These are phyloP conservation scores for Apogon hyalosoma DNA, from an alignment of 2,797 vertebrate species.

Conservation along the genomic window DNA sequence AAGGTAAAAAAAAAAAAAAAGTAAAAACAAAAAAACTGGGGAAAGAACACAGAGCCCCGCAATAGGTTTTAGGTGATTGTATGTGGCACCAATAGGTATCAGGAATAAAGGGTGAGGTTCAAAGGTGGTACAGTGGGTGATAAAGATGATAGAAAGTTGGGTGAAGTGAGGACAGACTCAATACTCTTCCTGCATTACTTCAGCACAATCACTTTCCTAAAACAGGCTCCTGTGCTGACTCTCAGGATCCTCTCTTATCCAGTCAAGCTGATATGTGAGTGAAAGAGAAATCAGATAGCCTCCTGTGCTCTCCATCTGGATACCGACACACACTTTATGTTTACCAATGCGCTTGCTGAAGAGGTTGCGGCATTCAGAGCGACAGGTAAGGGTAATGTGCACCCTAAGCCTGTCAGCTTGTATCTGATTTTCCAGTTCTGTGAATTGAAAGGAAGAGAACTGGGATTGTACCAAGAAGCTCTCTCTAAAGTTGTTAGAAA, in stretches of 20 bases:
- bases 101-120: constrained; percentile 9
- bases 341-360: constrained; percentile 54
- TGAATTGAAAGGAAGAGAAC: background rate
- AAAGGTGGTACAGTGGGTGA: background rate
- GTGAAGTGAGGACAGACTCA: constrained; percentile 31
- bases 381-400: constrained; percentile 41
- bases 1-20: constrained; percentile 10
- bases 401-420: constrained; percentile 7
- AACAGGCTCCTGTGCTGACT: constrained; percentile 33
- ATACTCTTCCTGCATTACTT: constrained; percentile 32
- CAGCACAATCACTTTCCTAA: constrained; percentile 29
- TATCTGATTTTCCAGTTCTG: constrained; percentile 12
- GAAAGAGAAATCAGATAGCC: constrained; percentile 48
- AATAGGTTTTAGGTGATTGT: constrained; percentile 21
- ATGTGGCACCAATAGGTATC: constrained; percentile 13
- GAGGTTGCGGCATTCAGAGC: constrained; percentile 37
- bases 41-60: constrained; percentile 18
- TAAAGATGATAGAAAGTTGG: constrained; percentile 14
- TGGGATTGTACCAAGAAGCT: background rate
- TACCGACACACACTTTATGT: constrained; percentile 47
- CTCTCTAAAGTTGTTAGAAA: background rate
- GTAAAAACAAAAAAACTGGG: background rate
- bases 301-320: constrained; percentile 53
- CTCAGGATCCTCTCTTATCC: constrained; percentile 46
- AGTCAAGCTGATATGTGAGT: constrained; percentile 37